phyloP scores from a whole-genome alignment of 2,113 vertebrate genomes.

The Saccopteryx leptura region DNA sequence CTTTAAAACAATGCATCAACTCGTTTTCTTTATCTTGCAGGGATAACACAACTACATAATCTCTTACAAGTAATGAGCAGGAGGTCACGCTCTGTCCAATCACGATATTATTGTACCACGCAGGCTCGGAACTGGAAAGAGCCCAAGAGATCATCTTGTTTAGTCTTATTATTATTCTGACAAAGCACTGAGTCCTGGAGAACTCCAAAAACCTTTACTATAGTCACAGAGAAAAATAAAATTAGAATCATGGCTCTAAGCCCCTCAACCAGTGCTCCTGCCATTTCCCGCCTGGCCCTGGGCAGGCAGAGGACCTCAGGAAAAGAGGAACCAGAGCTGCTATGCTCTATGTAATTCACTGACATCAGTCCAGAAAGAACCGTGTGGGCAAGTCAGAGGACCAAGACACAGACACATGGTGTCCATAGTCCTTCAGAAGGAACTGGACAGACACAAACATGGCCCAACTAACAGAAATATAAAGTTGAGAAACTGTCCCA shows the following conservation, averaged over 20 bases:
- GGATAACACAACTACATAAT: neutral
- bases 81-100: neutral
- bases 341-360: neutral
- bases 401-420: neutral
- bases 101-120: neutral
- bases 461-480: neutral
- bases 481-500: neutral
- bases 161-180: neutral
- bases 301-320: neutral
- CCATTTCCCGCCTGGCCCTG: fast-evolving
- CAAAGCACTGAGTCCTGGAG: neutral
- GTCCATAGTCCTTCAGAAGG: neutral
- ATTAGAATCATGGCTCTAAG: neutral
- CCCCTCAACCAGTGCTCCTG: neutral
- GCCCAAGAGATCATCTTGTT: neutral
- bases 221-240: neutral
- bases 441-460: neutral
- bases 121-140: neutral
- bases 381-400: neutral
- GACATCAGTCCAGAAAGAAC: neutral
- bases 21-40: neutral
- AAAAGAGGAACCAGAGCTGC: neutral
- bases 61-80: neutral
- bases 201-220: slow-evolving; percentile 1
- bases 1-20: neutral